Conservation (phyloP, 2,797 vertebrate species). For the Tapirus indicus region DNA sequence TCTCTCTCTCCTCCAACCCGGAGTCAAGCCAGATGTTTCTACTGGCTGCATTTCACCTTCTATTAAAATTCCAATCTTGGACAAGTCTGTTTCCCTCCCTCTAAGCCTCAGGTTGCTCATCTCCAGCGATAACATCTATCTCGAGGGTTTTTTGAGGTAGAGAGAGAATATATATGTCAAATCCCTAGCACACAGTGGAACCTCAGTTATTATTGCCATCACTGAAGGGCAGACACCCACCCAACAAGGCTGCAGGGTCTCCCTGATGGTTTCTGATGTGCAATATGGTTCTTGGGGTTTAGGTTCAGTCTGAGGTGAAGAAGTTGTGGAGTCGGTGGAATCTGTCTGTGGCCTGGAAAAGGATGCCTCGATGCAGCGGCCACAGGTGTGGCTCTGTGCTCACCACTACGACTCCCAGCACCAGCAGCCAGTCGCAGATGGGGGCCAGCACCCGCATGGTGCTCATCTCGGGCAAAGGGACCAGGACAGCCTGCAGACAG, state of each 20-base stretch:
- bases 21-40: not conserved
- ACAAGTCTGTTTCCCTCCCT: not conserved
- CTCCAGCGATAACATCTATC: not conserved
- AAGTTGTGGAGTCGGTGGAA: conserved; percentile 94
- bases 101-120: not conserved
- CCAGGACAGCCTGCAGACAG: conserved; percentile 63
- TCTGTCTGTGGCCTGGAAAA: conserved; percentile 92
- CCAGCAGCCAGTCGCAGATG: conserved; percentile 91
- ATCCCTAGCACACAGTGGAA: not conserved
- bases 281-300: not conserved
- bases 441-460: conserved; percentile 87
- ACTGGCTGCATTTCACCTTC: not conserved
- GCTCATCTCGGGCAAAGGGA: conserved; percentile 85
- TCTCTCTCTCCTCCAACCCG: not conserved
- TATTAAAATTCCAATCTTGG: not conserved
- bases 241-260: not conserved
- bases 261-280: not conserved
- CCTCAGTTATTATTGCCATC: not conserved
- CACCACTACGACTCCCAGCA: conserved; percentile 91
- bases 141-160: not conserved
- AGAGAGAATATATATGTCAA: not conserved
- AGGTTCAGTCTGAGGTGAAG: conserved; percentile 95
- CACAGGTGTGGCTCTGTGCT: conserved; percentile 91
- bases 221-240: not conserved
- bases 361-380: conserved; percentile 88